phyloP scores from a whole-genome alignment of 1,140 invertebrate species.

The Whitmania pigra region DNA sequence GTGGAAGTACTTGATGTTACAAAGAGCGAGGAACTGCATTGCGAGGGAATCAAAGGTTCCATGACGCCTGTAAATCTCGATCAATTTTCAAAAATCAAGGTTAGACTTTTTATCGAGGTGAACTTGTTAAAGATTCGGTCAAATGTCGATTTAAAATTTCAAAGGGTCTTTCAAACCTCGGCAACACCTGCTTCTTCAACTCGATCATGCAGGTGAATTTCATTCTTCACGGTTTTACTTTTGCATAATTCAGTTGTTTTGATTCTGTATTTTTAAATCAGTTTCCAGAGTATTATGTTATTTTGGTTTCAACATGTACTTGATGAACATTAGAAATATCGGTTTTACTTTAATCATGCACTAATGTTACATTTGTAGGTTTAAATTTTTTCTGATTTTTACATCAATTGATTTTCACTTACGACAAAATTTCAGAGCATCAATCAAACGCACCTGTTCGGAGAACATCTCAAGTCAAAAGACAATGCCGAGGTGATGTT shows the following conservation, averaged over 20 bases:
- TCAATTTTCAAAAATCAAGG: neutral
- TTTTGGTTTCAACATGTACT: neutral
- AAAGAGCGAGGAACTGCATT: too few species aligned
- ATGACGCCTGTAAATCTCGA: neutral
- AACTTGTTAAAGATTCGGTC: neutral
- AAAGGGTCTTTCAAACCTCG: slow-evolving; percentile 56
- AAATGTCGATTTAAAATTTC: neutral
- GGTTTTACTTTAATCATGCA: neutral
- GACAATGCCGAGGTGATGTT: neutral
- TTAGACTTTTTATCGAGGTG: slow-evolving; percentile 15
- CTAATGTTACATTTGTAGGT: neutral
- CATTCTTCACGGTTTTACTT: neutral
- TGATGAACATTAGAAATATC: neutral
- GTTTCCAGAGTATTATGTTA: neutral
- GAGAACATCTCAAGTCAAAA: neutral
- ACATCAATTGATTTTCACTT: neutral
- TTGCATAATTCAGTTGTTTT: neutral
- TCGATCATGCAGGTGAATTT: slow-evolving; percentile 66
- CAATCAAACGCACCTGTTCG: slow-evolving; percentile 7
- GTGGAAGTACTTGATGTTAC: neutral
- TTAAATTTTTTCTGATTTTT: neutral
- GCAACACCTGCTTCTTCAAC: slow-evolving; percentile 94
- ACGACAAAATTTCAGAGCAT: neutral
- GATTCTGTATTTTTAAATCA: neutral
- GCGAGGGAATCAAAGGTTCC: neutral